Percentiles rank a stretch among this genome's conserved stretches.
Conservation (phyloP, 2,888 invertebrate species). For the Ophonus ardosiacus region DNA sequence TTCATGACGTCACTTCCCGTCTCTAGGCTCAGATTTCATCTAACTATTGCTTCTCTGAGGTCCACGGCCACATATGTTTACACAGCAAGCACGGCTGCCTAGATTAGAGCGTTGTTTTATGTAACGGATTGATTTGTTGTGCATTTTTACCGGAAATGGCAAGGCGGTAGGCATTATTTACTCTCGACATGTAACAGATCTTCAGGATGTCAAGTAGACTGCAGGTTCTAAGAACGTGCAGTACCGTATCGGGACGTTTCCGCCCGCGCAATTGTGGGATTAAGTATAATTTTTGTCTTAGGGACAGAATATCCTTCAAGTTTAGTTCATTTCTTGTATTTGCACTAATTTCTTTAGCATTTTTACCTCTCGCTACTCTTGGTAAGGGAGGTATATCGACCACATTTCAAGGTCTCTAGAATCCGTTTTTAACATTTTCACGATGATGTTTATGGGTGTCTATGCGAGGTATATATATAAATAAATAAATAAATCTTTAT, state of each 20-base stretch:
- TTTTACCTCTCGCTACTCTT: too few relatives aligned
- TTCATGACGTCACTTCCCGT: conserved; percentile 25
- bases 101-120: background rate
- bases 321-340: background rate
- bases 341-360: background rate
- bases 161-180: conserved; percentile 36
- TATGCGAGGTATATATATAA: too few relatives aligned
- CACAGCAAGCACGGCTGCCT: background rate
- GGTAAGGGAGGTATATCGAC: too few relatives aligned
- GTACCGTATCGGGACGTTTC: background rate
- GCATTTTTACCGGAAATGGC: conserved; percentile 37
- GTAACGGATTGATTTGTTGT: conserved; percentile 33
- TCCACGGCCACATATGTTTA: background rate
- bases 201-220: conserved; percentile 41
- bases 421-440: too few relatives aligned
- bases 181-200: conserved; percentile 31
- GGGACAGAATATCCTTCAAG: background rate
- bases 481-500: too few relatives aligned
- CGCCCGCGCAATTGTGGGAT: background rate
- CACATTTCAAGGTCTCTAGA: too few relatives aligned
- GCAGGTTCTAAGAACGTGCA: background rate
- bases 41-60: background rate
- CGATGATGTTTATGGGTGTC: too few relatives aligned
- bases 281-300: background rate
- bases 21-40: conserved; percentile 6